A percentile compares a stretch with the other conserved stretches of the same genome.
Conservation (phyloP, 53 echinoderm and acorn worm genomes). For the Paelopatides confundens region DNA sequence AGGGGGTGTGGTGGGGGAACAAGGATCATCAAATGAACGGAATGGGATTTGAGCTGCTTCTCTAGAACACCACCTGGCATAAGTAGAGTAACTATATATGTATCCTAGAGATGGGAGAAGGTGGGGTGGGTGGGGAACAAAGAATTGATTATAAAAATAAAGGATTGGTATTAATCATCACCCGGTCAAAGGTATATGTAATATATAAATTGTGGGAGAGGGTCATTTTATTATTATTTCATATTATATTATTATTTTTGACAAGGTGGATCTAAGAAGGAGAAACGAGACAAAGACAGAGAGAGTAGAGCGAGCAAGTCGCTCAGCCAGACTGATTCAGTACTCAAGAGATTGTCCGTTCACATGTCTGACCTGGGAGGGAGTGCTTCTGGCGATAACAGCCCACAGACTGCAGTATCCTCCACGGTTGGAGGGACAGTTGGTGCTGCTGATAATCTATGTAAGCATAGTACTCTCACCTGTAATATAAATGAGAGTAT, state of each 20-base stretch:
- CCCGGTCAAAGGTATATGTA: background rate
- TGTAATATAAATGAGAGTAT: too few species aligned
- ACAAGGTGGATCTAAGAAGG: slow-evolving; percentile 32
- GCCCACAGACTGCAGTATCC: background rate
- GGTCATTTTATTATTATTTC: too few species aligned
- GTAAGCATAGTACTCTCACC: background rate
- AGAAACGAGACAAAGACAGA: slow-evolving; percentile 13
- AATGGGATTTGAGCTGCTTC: too few species aligned
- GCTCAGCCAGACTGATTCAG: background rate
- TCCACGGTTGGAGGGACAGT: background rate
- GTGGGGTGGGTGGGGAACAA: too few species aligned
- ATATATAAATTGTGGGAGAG: background rate
- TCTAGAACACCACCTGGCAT: too few species aligned
- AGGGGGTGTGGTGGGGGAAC: too few species aligned
- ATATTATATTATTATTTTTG: background rate
- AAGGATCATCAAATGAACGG: too few species aligned
- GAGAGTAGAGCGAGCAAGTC: slow-evolving; percentile 1
- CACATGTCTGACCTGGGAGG: slow-evolving; percentile 14
- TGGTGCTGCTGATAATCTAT: background rate
- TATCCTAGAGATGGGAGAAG: too few species aligned
- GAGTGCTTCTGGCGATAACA: background rate
- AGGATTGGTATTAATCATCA: too few species aligned
- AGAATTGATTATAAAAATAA: too few species aligned
- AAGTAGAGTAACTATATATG: too few species aligned
- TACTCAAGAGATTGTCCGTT: slow-evolving; percentile 15